Base-by-base conservation (phyloP, 2,888 invertebrate genomes). In the Amorpha juglandis region DNA sequence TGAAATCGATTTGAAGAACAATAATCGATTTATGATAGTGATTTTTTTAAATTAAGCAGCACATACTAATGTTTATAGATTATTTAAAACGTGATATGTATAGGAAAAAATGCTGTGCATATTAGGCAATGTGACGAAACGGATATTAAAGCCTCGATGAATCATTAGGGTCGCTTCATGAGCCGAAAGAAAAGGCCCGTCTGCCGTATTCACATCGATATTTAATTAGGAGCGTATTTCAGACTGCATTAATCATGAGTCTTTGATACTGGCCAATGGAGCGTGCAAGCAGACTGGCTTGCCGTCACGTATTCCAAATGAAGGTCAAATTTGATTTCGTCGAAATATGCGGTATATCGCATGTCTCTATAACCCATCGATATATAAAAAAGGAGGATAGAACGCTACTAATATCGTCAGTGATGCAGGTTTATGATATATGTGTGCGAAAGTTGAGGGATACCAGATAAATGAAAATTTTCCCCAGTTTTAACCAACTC, bases 241-340 rank as follows among this genome's bases (percentile, higher is more conserved):
- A 70, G 70, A 72, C 66, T 70, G 65, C 65, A 79, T 82, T 70
- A 73, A 78, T 80, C 77, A 78, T 65, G 53, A 74, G 71, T 70
- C 69, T 77, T 68, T 75, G 74, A 77, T 75, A 78, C 73, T 78
- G 76, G 69, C 68, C 77, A 74, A 70, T 78, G 74, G 71, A 71
- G 72, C 74, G 74, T 71, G 68, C 52, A 19, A 71, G 65, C 47
- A 62, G 66, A 64, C 69, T 42, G 42, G 70, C 67, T 53, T 62
- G 67, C 70, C 63, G 76, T 74, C 79, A 79, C 77, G 78, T 78
- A 70, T 42, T 63, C 62, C 50, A 33, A 62, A 66, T 48, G 76
- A 81, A 84, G 82, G 81, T 77, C 74, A 67, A 62, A 63, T 63
- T 14, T 72, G 69, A 38, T 71, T 74, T 69, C 65, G 50, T 65